phyloP scores from a whole-genome alignment of 2,888 invertebrate genomes.

The Teinopalpus imperialis region DNA sequence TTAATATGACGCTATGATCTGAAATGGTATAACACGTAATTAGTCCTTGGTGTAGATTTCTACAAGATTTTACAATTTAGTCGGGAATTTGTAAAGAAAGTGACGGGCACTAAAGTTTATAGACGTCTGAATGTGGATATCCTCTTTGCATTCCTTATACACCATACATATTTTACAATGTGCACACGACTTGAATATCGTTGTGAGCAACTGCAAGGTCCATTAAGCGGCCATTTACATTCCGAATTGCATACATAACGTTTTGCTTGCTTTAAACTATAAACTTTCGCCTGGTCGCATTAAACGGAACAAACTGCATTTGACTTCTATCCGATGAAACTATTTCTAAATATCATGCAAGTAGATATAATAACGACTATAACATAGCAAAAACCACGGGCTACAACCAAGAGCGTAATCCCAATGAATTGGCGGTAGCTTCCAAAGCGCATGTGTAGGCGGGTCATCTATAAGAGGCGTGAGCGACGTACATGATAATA shows the following conservation, averaged over 20 bases:
- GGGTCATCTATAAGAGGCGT: slow-evolving; percentile 30
- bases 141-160: slow-evolving; percentile 52
- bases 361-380: slow-evolving; percentile 3
- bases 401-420: slow-evolving; percentile 39
- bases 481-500: slow-evolving; percentile 21
- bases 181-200: slow-evolving; percentile 64
- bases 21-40: slow-evolving; percentile 43
- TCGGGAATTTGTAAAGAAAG: slow-evolving; percentile 33
- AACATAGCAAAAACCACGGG: slow-evolving; percentile 38
- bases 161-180: slow-evolving; percentile 48
- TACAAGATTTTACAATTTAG: slow-evolving; percentile 5
- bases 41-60: slow-evolving; percentile 3
- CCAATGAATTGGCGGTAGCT: slow-evolving; percentile 36
- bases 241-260: slow-evolving; percentile 58
- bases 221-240: slow-evolving; percentile 58
- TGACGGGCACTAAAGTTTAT: slow-evolving; percentile 45
- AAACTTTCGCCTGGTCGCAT: slow-evolving; percentile 55
- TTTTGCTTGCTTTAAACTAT: slow-evolving; percentile 50
- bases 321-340: slow-evolving; percentile 51
- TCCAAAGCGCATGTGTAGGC: slow-evolving; percentile 43
- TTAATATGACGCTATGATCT: slow-evolving; percentile 93
- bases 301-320: slow-evolving; percentile 70
- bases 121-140: slow-evolving; percentile 55
- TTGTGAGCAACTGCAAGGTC: slow-evolving; percentile 68
- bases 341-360: slow-evolving; percentile 42